Percentiles rank a stretch among this genome's conserved stretches.
These are phyloP conservation scores for Chaenodraco wilsoni DNA, from an alignment of 2,797 vertebrate species.

Conservation along the genomic window DNA sequence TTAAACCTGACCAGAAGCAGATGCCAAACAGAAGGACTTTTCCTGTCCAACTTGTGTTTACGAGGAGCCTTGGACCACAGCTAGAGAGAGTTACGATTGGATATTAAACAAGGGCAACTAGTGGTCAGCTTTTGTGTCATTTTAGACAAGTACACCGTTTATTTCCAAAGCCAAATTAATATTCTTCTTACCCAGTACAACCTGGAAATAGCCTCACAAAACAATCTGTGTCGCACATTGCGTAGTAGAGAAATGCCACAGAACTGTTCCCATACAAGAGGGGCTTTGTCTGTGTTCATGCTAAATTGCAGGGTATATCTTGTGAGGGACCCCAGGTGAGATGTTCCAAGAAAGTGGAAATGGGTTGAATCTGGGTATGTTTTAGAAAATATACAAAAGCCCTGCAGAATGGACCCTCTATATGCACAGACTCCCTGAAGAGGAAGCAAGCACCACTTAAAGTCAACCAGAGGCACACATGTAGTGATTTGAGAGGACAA, in stretches of 20 bases:
- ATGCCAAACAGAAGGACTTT: conserved; percentile 43
- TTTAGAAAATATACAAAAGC: conserved; percentile 41
- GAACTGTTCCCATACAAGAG: conserved; percentile 63
- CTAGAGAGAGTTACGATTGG: conserved; percentile 13
- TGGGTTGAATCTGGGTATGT: conserved; percentile 40
- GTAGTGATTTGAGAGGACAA: conserved; percentile 45
- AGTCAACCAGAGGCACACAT: conserved; percentile 58
- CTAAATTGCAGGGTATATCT: conserved; percentile 58
- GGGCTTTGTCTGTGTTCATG: conserved; percentile 59
- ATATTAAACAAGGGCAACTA: conserved; percentile 11
- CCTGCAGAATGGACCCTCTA: conserved; percentile 52
- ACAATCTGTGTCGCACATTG: conserved; percentile 48
- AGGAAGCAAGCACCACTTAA: conserved; percentile 52
- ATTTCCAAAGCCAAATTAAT: conserved; percentile 24
- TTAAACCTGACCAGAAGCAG: conserved; percentile 44
- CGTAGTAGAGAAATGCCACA: conserved; percentile 53
- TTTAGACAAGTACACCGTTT: conserved; percentile 3
- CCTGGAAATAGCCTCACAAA: conserved; percentile 37
- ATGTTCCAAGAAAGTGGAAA: conserved; percentile 62
- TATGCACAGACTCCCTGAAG: conserved; percentile 62
- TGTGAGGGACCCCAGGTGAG: conserved; percentile 35
- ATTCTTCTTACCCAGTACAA: conserved; percentile 18
- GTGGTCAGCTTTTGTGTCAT: conserved; percentile 16
- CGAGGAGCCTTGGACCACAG: conserved; percentile 11
- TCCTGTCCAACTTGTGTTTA: conserved; percentile 41